phyloP scores from a whole-genome alignment of 2,888 invertebrate genomes.

The Andrena bucephala region DNA sequence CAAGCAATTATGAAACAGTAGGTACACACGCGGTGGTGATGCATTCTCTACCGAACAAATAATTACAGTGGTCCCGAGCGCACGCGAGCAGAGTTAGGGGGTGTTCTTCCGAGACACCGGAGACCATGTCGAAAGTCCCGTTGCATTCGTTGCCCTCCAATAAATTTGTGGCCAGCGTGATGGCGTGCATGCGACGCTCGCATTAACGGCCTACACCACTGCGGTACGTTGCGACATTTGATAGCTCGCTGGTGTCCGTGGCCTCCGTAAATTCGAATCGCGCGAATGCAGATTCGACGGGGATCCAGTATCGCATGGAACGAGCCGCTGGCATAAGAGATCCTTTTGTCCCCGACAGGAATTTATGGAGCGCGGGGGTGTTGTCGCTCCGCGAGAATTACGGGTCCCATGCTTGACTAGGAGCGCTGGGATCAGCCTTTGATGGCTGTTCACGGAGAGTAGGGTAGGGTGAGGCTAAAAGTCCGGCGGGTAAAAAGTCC shows the following conservation, averaged over 20 bases:
- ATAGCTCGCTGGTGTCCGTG: constrained; percentile 37
- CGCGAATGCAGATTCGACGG: constrained; percentile 43
- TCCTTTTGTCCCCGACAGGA: constrained; percentile 45
- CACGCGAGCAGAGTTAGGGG: constrained; percentile 2
- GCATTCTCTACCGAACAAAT: constrained; percentile 17
- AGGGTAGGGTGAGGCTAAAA: no score
- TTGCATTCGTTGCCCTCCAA: constrained; percentile 42
- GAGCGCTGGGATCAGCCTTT: constrained; percentile 33
- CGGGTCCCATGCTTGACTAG: constrained; percentile 25
- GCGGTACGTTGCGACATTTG: constrained; percentile 62
- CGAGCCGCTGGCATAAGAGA: constrained; percentile 17
- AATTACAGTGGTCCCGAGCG: constrained; percentile 4
- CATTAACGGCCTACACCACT: constrained; percentile 51
- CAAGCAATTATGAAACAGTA: constrained; percentile 12
- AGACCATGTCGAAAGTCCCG: neutral
- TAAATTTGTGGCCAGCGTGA: constrained; percentile 52
- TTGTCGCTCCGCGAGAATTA: constrained; percentile 33
- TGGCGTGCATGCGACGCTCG: constrained; percentile 55
- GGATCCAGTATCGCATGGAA: constrained; percentile 28
- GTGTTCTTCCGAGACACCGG: neutral
- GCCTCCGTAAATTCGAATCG: constrained; percentile 46
- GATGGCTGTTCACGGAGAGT: constrained; percentile 1
- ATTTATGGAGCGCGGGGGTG: constrained; percentile 58
- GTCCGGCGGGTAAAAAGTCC: no score
- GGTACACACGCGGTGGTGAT: neutral